phyloP scores from a whole-genome alignment of 37 sponge, comb jelly and placozoan species.

The Hexactinellida sp. region DNA sequence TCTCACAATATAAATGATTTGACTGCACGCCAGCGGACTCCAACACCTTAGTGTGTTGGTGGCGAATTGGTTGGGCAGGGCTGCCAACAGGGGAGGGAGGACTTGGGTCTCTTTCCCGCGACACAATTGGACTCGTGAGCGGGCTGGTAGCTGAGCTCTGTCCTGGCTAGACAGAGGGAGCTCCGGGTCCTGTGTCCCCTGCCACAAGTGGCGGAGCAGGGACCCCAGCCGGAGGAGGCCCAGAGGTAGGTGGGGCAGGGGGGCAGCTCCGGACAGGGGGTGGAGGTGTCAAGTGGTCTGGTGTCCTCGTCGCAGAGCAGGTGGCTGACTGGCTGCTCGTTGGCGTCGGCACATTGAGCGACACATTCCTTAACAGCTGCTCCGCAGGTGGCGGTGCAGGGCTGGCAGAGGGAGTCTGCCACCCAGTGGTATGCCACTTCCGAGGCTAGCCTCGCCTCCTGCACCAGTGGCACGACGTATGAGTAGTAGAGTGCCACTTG shows the following conservation, averaged over 20 bases:
- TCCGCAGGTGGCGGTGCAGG: background rate
- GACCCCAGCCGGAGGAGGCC: background rate
- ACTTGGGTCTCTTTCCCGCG: background rate
- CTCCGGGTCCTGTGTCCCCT: background rate
- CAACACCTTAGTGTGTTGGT: too few relatives aligned
- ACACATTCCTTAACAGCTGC: background rate
- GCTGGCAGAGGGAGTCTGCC: background rate
- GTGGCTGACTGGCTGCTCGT: background rate
- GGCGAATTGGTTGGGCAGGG: too few relatives aligned
- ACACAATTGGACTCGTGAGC: background rate
- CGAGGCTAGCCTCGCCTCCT: background rate
- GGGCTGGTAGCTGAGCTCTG: background rate
- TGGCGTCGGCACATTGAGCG: background rate
- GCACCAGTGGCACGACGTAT: background rate
- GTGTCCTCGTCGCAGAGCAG: background rate
- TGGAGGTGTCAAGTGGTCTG: background rate
- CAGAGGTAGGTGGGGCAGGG: background rate
- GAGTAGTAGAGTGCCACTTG: background rate
- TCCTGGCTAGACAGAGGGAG: background rate
- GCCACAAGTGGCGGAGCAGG: conserved; percentile 6
- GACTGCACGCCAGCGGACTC: too few relatives aligned
- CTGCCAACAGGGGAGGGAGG: background rate
- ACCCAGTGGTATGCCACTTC: background rate
- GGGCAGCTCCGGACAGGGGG: background rate
- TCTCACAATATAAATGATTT: too few relatives aligned